Evolutionary conservation across 2,888 invertebrate genomes (phyloP).

Genomic region (Acrobeloides nanus): DNA sequence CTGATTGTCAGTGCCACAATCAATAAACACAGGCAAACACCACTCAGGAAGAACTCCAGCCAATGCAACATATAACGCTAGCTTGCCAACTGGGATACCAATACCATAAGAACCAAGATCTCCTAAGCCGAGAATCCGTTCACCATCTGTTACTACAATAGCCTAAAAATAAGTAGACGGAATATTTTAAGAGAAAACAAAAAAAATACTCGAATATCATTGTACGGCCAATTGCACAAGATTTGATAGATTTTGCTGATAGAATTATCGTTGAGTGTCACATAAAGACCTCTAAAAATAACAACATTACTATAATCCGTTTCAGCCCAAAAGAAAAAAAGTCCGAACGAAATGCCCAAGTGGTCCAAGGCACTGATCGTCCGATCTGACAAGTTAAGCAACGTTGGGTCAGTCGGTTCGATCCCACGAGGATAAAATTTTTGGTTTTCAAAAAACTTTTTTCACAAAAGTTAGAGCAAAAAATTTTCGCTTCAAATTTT

Average conservation of each 20-base stretch:
- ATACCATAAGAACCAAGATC: conserved; percentile 83
- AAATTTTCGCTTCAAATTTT: too few relatives aligned
- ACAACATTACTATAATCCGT: too few relatives aligned
- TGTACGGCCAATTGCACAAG: conserved; percentile 77
- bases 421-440: too few relatives aligned
- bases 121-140: conserved; percentile 90
- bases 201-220: conserved; percentile 56
- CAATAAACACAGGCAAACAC: conserved; percentile 84
- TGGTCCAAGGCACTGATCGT: too few relatives aligned
- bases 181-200: not conserved
- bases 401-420: too few relatives aligned
- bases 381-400: too few relatives aligned
- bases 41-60: conserved; percentile 88
- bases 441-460: too few relatives aligned
- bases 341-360: too few relatives aligned
- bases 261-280: conserved; percentile 82
- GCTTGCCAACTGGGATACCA: conserved; percentile 96
- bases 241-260: conserved; percentile 82
- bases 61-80: conserved; percentile 89
- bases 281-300: conserved; percentile 70
- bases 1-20: conserved; percentile 60
- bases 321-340: too few relatives aligned
- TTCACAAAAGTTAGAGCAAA: too few relatives aligned
- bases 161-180: conserved; percentile 60
- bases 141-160: conserved; percentile 89